Conservation (phyloP, 1,140 invertebrate genomes). For the Anoplophora glabripennis region DNA sequence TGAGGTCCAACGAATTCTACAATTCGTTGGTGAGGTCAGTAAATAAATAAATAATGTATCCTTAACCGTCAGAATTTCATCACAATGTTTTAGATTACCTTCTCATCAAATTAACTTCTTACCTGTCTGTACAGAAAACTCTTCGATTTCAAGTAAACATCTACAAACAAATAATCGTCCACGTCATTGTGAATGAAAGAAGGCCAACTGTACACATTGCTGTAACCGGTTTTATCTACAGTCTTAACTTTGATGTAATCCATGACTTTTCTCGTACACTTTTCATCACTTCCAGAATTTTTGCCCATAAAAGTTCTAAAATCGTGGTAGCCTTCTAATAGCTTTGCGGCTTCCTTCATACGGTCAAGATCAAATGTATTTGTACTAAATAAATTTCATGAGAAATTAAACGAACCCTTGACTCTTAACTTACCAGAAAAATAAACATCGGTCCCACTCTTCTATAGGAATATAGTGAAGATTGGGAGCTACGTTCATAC, state of each 20-base stretch:
- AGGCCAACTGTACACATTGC: slow-evolving; percentile 37
- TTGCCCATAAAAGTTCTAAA: slow-evolving; percentile 65
- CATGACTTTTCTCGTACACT: slow-evolving; percentile 51
- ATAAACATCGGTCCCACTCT: slow-evolving; percentile 54
- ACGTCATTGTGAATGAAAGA: slow-evolving; percentile 22
- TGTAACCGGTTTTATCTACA: slow-evolving; percentile 22
- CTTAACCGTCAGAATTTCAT: too few relatives aligned
- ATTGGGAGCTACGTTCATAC: slow-evolving; percentile 33
- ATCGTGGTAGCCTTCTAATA: slow-evolving; percentile 64
- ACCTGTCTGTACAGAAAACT: slow-evolving; percentile 77
- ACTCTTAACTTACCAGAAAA: slow-evolving; percentile 47
- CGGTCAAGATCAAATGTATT: slow-evolving; percentile 59
- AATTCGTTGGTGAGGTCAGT: too few relatives aligned
- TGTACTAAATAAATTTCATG: slow-evolving; percentile 47
- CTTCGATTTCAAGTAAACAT: slow-evolving; percentile 59
- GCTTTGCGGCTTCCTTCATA: slow-evolving; percentile 53
- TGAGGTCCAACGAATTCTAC: too few relatives aligned
- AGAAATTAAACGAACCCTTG: slow-evolving; percentile 9
- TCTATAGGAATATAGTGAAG: slow-evolving; percentile 52
- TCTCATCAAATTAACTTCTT: slow-evolving; percentile 24
- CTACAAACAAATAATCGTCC: slow-evolving; percentile 57
- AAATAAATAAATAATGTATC: too few relatives aligned
- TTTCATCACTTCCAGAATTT: slow-evolving; percentile 40
- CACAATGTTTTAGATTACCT: neutral
- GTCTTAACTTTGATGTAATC: slow-evolving; percentile 50